Base-by-base conservation (phyloP, 2,888 invertebrate genomes). In the Dynastes maya region DNA sequence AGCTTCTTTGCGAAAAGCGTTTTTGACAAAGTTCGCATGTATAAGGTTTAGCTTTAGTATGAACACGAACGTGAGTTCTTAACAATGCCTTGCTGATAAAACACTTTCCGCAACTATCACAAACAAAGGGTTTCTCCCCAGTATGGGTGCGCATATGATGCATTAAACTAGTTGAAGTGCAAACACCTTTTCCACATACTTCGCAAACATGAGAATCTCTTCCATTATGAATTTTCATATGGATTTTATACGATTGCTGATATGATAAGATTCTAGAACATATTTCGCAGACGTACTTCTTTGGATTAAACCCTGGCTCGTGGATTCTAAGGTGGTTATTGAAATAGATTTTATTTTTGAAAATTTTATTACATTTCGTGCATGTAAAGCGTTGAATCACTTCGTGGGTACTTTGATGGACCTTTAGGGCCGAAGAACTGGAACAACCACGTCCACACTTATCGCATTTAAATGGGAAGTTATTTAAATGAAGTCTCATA, bases 91-190 rank as follows among this genome's bases (percentile, higher is more conserved):
- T 83, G 76, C 84, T 86, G 2, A 2, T 45, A 49, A 77, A 77
- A 16, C 61, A 40, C 45, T 72, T 74, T n/a, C 76, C 76, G 72
- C 83, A 83, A 9, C 63, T 40, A 13, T 81, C 78, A 65, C 83
- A 89, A 76, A 88, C 88, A 84, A 89, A 90, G 0, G 90, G 90
- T 67, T 89, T 90, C 78, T 90, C 90, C 0, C 90, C 90, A 0
- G 90, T 90, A 79, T 91, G 90, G 6, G 89, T 88, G 8, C 90
- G 84, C 74, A 88, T 84, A 81, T 91, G 91, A 8, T 76, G 29
- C n/a, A 22, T 71, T 55, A 76, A 55, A 49, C 55, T 87, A 13
- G 87, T 82, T 76, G 86, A 87, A 1, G 86, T 88, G 0, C 87
- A 87, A 0, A 88, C 83, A 0, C 86, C 87, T 2, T 91, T 91